Evolutionary conservation across 2,888 invertebrate genomes (phyloP).

Genomic region (Coenonympha glycerion): DNA sequence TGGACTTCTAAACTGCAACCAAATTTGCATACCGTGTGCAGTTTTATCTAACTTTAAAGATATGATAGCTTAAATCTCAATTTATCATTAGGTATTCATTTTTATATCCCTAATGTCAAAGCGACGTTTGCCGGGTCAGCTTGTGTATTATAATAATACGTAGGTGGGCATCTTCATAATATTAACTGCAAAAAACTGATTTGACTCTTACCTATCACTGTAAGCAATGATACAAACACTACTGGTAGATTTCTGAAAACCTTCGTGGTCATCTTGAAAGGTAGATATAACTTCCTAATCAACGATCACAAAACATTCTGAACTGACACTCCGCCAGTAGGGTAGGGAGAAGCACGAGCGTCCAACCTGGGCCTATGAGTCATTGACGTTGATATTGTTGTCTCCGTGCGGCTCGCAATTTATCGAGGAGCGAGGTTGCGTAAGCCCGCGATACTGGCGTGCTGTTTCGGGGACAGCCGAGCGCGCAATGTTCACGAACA

Average conservation of each 20-base stretch:
- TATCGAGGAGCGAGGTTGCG: constrained; percentile 34
- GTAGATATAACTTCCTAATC: background rate
- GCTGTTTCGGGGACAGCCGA: constrained; percentile 56
- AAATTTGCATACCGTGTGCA: too few relatives aligned
- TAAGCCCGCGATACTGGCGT: constrained; percentile 48
- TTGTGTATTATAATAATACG: too few relatives aligned
- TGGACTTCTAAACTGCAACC: too few relatives aligned
- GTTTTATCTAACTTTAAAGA: too few relatives aligned
- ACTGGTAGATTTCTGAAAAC: constrained; percentile 41
- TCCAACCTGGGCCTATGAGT: constrained; percentile 37
- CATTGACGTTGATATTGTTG: constrained; percentile 41
- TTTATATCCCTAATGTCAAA: too few relatives aligned
- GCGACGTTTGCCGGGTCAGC: too few relatives aligned
- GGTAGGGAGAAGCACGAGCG: constrained; percentile 32
- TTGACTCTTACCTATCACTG: constrained; percentile 55
- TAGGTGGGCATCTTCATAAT: too few relatives aligned
- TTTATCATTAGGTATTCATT: too few relatives aligned
- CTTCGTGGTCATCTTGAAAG: constrained; percentile 47
- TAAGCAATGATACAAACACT: constrained; percentile 45
- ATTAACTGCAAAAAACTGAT: too few relatives aligned
- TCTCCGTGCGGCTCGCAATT: constrained; percentile 14
- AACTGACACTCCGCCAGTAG: constrained; percentile 18
- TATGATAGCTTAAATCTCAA: too few relatives aligned
- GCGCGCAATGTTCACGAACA: constrained; percentile 55
- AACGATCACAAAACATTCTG: constrained; percentile 42